Evolutionary conservation across 2,888 invertebrate species (phyloP).

Genomic region (Panzeria rudis): DNA sequence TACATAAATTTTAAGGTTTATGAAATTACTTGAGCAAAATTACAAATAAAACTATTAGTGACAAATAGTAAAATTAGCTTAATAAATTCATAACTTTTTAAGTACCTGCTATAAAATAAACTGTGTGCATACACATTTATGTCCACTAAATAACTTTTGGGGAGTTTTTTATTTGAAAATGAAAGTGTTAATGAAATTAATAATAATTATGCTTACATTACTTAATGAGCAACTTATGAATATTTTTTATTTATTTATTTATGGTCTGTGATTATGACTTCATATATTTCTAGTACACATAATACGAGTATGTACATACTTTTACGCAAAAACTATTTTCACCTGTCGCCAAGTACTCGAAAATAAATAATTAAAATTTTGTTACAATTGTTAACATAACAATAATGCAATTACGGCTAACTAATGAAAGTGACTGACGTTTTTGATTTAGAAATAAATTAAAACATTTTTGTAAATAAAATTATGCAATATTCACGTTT

Average conservation of each 20-base stretch:
- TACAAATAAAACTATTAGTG: neutral
- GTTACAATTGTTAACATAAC: slow-evolving; percentile 38
- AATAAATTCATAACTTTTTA: neutral
- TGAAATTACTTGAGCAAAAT: neutral
- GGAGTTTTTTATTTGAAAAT: slow-evolving; percentile 13
- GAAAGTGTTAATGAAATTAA: slow-evolving; percentile 38
- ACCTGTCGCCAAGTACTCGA: neutral
- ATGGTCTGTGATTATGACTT: slow-evolving; percentile 55
- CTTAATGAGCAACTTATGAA: neutral
- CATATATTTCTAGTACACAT: slow-evolving; percentile 12
- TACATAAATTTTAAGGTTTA: neutral
- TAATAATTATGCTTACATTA: neutral
- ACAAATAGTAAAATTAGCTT: slow-evolving; percentile 12
- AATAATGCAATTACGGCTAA: slow-evolving; percentile 38
- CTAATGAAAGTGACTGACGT: slow-evolving; percentile 58
- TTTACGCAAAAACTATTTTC: slow-evolving; percentile 36
- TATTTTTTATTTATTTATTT: slow-evolving; percentile 39
- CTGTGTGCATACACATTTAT: neutral
- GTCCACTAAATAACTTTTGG: neutral
- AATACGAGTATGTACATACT: neutral
- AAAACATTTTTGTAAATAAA: neutral
- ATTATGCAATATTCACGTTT: slow-evolving; percentile 1
- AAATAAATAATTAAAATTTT: slow-evolving; percentile 51
- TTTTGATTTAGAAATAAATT: slow-evolving; percentile 15
- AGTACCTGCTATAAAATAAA: neutral